Percentiles rank a stretch among this genome's conserved stretches.
These are phyloP conservation scores for Coenobita brevimanus DNA, from an alignment of 1,140 invertebrate species.

Conservation along the genomic window DNA sequence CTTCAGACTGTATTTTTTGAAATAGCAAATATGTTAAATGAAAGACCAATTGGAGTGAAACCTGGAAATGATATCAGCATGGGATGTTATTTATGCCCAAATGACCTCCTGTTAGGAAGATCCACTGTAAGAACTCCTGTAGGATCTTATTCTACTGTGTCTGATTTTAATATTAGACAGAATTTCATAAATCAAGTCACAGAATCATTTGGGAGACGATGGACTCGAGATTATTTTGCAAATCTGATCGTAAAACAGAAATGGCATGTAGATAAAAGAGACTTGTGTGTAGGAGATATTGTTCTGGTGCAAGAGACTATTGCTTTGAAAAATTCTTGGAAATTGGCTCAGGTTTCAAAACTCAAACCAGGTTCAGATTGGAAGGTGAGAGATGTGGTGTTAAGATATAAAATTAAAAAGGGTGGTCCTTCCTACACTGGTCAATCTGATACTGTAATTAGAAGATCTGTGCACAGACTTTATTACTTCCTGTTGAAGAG, in stretches of 20 bases:
- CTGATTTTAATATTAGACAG: background rate
- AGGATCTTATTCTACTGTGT: background rate
- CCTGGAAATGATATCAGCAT: background rate
- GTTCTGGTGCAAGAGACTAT: background rate
- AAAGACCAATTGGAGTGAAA: background rate
- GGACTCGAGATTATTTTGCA: background rate
- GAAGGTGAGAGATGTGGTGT: background rate
- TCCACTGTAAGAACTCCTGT: background rate
- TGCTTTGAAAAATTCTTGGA: constrained; percentile 1
- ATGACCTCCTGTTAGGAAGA: constrained; percentile 2
- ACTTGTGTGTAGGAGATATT: constrained; percentile 5
- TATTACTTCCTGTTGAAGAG: background rate
- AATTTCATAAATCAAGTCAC: background rate
- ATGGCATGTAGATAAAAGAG: constrained; percentile 16
- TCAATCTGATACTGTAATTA: background rate
- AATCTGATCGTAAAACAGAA: background rate
- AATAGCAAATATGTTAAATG: constrained; percentile 13
- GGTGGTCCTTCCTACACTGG: background rate
- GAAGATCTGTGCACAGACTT: background rate
- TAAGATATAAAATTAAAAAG: constrained; percentile 23
- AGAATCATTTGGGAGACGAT: constrained; percentile 15
- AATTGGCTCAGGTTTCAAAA: constrained; percentile 6
- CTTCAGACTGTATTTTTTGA: constrained; percentile 20
- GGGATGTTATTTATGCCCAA: constrained; percentile 25
- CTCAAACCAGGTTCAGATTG: constrained; percentile 11